Conservation (phyloP, 2,888 invertebrate species). For the Peribatodes rhomboidaria region DNA sequence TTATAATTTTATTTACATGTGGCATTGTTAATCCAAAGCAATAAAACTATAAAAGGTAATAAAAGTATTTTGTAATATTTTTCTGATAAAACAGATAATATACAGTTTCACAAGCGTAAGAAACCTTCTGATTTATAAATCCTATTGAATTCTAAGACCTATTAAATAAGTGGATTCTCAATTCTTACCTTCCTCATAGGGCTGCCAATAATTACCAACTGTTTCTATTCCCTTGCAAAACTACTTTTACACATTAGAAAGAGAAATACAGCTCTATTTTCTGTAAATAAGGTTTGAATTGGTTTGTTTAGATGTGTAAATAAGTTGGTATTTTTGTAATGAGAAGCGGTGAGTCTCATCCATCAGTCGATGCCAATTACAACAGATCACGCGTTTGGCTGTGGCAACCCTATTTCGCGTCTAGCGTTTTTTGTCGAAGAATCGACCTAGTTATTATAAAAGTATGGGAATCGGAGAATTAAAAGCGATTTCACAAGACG, state of each 20-base stretch:
- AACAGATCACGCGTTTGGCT: constrained; percentile 75
- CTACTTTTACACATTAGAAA: constrained; percentile 37
- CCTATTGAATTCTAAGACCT: constrained; percentile 17
- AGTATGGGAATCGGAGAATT: constrained; percentile 2
- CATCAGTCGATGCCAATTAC: constrained; percentile 74
- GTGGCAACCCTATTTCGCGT: constrained; percentile 70
- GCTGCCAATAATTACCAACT: constrained; percentile 56
- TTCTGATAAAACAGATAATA: background rate
- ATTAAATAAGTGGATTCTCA: constrained; percentile 24
- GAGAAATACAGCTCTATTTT: constrained; percentile 37
- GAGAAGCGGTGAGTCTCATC: constrained; percentile 54
- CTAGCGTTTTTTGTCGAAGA: constrained; percentile 47
- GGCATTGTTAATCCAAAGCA: background rate
- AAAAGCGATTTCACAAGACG: background rate
- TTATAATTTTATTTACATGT: too few species aligned
- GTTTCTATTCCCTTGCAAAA: constrained; percentile 65
- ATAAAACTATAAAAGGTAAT: too few species aligned
- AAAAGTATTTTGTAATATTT: too few species aligned
- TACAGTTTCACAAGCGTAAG: constrained; percentile 5
- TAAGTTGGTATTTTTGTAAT: constrained; percentile 50
- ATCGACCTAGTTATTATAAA: constrained; percentile 41
- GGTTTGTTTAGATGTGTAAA: background rate
- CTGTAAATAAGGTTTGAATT: constrained; percentile 29
- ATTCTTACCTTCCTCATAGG: constrained; percentile 51
- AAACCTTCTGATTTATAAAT: constrained; percentile 16